Conservation (phyloP, 2,797 vertebrate genomes). For the Potorous gilbertii region DNA sequence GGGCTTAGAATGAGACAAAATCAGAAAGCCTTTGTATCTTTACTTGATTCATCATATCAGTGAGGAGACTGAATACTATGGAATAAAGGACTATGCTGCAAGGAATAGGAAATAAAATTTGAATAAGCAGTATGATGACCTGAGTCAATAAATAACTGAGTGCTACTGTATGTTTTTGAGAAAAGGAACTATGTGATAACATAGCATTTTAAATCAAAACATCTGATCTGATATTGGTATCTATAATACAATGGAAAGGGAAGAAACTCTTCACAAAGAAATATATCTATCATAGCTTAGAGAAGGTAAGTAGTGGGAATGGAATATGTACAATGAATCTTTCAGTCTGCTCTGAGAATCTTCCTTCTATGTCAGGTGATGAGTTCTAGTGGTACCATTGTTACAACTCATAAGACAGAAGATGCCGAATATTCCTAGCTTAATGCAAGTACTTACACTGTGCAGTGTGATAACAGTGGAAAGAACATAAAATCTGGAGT, state of each 20-base stretch:
- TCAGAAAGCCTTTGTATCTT: background rate
- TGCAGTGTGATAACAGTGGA: background rate
- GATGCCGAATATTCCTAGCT: conserved; percentile 19
- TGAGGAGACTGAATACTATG: background rate
- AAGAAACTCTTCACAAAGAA: conserved; percentile 16
- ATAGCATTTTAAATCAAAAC: background rate
- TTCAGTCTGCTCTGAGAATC: conserved; percentile 9
- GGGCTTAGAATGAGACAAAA: background rate
- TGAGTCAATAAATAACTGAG: background rate
- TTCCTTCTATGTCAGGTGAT: background rate
- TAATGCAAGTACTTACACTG: background rate
- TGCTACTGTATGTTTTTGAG: background rate
- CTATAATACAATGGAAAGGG: conserved; percentile 5
- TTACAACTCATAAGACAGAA: background rate
- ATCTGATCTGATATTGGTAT: background rate
- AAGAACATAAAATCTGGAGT: background rate
- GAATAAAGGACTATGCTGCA: background rate
- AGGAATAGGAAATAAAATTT: background rate
- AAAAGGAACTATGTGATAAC: background rate
- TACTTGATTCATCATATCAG: background rate
- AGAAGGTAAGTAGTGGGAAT: background rate
- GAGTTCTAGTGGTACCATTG: conserved; percentile 15
- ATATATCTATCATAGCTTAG: background rate
- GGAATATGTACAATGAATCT: background rate
- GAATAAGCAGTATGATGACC: background rate